Evolutionary conservation across 2,113 vertebrate genomes (phyloP).

Genomic region (Festucalex cinctus): DNA sequence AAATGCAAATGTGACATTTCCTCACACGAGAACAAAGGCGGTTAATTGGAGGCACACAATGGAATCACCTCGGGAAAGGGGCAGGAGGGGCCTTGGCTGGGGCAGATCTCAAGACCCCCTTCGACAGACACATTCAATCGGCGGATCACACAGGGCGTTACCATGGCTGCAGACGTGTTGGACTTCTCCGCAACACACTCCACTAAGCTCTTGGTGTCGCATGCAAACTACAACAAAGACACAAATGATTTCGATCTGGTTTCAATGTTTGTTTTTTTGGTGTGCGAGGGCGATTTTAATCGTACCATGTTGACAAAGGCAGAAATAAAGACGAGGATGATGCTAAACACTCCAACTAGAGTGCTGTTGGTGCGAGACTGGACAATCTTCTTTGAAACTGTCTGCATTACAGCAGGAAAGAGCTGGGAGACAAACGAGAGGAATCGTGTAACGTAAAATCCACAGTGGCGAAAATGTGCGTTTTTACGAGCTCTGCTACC

Average conservation of each 20-base stretch:
- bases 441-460: background rate
- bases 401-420: constrained; percentile 83
- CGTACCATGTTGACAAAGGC: constrained; percentile 89
- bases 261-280: background rate
- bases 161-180: constrained; percentile 76
- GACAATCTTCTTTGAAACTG: constrained; percentile 84
- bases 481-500: constrained; percentile 63
- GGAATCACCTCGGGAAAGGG: constrained; percentile 83
- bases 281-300: background rate
- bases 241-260: background rate
- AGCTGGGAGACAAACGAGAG: constrained; percentile 63
- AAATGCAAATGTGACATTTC: constrained; percentile 33
- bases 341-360: constrained; percentile 81
- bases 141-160: constrained; percentile 84
- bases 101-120: constrained; percentile 76
- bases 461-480: background rate
- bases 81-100: constrained; percentile 76
- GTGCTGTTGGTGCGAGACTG: constrained; percentile 90
- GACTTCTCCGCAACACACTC: constrained; percentile 80
- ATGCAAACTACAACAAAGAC: constrained; percentile 78
- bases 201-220: constrained; percentile 78
- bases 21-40: background rate
- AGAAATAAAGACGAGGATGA: constrained; percentile 88
- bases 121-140: constrained; percentile 82
- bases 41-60: background rate